A percentile compares a stretch with the other conserved stretches of the same genome.
phyloP scores from a whole-genome alignment of 2,888 invertebrate species.

The Balanococcus diminutus region DNA sequence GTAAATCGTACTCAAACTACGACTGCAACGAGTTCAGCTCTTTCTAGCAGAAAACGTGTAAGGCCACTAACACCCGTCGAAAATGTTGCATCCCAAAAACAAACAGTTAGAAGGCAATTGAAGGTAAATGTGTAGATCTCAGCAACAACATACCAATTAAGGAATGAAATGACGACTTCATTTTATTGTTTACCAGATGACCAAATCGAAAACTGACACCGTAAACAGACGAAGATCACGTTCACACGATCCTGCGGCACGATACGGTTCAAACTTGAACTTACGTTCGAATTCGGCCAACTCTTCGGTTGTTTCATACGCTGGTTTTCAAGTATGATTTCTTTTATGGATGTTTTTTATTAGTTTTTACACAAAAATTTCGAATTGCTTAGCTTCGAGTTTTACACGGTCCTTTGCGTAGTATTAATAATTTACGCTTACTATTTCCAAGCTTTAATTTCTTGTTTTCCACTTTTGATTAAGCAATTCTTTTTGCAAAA shows the following conservation, averaged over 20 bases:
- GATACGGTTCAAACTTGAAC: conserved; percentile 5
- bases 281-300: conserved; percentile 53
- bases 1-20: conserved; percentile 4
- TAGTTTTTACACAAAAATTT: neutral
- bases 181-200: no score
- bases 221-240: conserved; percentile 28
- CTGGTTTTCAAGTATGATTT: conserved; percentile 56
- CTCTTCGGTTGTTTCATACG: conserved; percentile 56
- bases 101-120: conserved; percentile 15
- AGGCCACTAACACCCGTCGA: conserved; percentile 36
- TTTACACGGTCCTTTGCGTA: neutral
- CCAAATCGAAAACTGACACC: neutral
- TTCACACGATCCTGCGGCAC: conserved; percentile 27
- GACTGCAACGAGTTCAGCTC: neutral
- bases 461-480: no score
- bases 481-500: no score
- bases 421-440: neutral
- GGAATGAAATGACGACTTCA: neutral
- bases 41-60: conserved; percentile 33
- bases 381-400: neutral
- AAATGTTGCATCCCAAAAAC: neutral
- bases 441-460: neutral
- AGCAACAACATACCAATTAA: neutral
- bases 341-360: neutral
- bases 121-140: neutral